Evolutionary conservation across 2,113 vertebrate genomes (phyloP).

Genomic region (Mastomys natalensis): DNA sequence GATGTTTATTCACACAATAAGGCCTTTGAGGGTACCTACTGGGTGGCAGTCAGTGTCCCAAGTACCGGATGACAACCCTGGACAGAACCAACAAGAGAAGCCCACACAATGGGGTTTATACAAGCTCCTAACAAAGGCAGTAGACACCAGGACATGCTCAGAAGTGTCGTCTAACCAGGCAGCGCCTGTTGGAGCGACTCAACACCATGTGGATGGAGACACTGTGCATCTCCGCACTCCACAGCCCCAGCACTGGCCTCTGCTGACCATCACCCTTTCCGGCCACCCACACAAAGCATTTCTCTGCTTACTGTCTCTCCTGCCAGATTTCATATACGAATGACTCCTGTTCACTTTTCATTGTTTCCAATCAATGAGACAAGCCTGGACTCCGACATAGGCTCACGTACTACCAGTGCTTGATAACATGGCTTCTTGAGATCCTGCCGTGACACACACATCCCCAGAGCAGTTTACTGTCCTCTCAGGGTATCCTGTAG

Average conservation of each 20-base stretch:
- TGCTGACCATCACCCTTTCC: rapidly evolving
- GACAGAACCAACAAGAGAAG: no score
- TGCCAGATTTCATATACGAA: rapidly evolving
- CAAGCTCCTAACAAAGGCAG: background rate
- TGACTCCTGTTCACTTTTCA: rapidly evolving
- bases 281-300: rapidly evolving
- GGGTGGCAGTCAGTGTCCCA: background rate
- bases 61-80: background rate
- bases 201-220: rapidly evolving
- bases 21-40: background rate
- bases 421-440: rapidly evolving
- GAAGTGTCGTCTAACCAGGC: background rate
- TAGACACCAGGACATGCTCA: rapidly evolving
- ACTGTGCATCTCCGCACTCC: rapidly evolving
- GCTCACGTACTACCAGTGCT: background rate
- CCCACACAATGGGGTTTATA: background rate
- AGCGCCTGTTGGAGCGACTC: background rate
- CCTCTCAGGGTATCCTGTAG: background rate
- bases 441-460: no score
- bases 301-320: rapidly evolving
- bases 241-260: background rate
- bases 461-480: background rate
- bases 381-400: no score
- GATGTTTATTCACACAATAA: background rate
- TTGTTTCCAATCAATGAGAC: background rate